Base-by-base conservation (phyloP, 2,113 vertebrate species). In the Osmerus mordax region DNA sequence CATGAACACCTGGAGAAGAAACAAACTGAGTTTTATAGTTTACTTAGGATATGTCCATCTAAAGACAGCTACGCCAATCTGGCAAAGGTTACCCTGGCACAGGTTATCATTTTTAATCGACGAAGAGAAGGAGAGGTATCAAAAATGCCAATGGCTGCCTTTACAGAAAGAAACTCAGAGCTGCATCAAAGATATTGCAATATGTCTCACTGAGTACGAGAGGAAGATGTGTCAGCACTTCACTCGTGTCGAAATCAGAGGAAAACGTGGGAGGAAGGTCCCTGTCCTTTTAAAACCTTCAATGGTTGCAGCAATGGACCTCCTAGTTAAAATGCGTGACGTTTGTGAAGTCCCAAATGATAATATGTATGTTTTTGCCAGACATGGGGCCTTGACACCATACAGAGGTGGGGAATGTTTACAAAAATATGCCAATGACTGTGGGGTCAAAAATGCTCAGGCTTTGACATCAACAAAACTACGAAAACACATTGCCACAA, bases 401-500 rank as follows among this genome's bases (percentile, higher is more conserved):
- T 70, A 70, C 67, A 65, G 74, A 69, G 74, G 74, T 19, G 64
- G 32, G 25, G 75, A 81, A 60, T 78, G 68, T 25, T 59, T 78
- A 41, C 65, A 32, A 8, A 67, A 41, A 32, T 71, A 19, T 75
- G 79, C 78, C 29, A 63, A 69, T 13, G 51, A 72, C 41, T 76
- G 75, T 67, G 67, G 71, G 56, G 78, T 69, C 36, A 75, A 71
- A 21, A 9, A 68, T 19, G 73, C 73, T 76, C 70, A 75, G 14
- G 70, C 73, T 18, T 72, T 77, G 25, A 73, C 67, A 0, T 77
- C 78, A 25, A 62, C 75, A 72, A 69, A 69, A 61, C 51, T 79
- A 28, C 14, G 51, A 13, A 78, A 81, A 59, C 76, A 79, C 41
- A 68, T 81, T 28, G 76, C 75, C 1, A 81, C 76, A 18, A 61